phyloP scores from a whole-genome alignment of 2,113 vertebrate genomes.

The Physeter macrocephalus region DNA sequence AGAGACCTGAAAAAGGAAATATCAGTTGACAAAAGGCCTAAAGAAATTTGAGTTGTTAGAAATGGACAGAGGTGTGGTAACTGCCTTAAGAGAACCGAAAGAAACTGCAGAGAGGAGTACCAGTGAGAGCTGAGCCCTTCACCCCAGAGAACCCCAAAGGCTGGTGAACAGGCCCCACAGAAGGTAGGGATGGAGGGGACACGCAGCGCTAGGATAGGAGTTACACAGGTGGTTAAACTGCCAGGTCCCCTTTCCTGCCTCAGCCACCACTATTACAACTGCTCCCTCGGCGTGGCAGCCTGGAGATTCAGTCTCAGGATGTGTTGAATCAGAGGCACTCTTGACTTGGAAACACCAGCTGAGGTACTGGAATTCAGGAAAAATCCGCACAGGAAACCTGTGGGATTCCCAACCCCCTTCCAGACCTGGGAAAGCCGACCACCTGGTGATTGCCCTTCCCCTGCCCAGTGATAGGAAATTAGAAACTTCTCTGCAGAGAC shows the following conservation, averaged over 20 bases:
- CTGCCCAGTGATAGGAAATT: background rate
- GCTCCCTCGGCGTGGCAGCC: background rate
- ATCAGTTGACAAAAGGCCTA: background rate
- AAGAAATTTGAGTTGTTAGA: background rate
- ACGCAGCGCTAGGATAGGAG: background rate
- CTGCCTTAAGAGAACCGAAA: background rate
- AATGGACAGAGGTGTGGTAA: background rate
- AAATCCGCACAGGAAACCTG: background rate
- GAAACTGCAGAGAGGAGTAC: background rate
- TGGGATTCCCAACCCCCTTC: background rate
- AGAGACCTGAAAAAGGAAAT: background rate
- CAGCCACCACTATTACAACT: background rate
- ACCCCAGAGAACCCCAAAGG: background rate
- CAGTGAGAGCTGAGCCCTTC: background rate
- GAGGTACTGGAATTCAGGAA: background rate
- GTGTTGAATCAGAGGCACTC: background rate
- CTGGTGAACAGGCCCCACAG: background rate
- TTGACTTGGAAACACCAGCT: background rate
- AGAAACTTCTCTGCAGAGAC: background rate
- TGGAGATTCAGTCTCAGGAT: background rate
- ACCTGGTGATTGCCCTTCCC: background rate
- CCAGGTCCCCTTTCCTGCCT: background rate
- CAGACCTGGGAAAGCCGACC: background rate
- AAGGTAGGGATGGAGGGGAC: background rate
- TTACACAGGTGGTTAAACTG: background rate